Conservation (phyloP, 2,113 vertebrate genomes). For the Suricata suricatta region DNA sequence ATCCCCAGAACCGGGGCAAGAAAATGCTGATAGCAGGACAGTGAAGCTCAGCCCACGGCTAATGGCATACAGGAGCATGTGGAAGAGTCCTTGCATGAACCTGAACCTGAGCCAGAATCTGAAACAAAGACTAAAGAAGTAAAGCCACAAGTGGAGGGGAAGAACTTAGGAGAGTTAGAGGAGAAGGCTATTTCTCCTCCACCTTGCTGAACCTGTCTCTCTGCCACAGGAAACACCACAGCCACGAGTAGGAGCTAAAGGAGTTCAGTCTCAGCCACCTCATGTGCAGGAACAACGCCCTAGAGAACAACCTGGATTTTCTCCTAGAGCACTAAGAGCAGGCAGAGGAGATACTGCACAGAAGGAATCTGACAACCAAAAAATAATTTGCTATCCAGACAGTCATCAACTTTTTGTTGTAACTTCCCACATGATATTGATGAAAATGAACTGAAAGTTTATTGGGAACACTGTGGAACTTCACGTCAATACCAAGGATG, state of each 20-base stretch:
- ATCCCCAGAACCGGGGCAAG: conserved; percentile 94
- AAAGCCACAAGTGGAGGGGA: conserved; percentile 92
- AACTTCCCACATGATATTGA: conserved; percentile 96
- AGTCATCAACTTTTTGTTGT: conserved; percentile 97
- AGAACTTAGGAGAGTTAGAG: conserved; percentile 92
- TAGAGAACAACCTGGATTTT: conserved; percentile 91
- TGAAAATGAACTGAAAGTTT: conserved; percentile 95
- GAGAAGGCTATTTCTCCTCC: conserved; percentile 93
- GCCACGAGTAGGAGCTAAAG: conserved; percentile 92
- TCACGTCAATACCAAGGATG: conserved; percentile 98
- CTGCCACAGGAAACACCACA: conserved; percentile 94
- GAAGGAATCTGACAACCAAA: conserved; percentile 92
- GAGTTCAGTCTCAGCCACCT: conserved; percentile 87
- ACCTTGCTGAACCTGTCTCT: conserved; percentile 91
- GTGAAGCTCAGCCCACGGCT: conserved; percentile 92
- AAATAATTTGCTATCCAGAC: conserved; percentile 94
- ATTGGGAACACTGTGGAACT: conserved; percentile 97
- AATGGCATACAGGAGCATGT: conserved; percentile 89
- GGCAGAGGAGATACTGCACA: conserved; percentile 91
- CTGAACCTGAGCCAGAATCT: conserved; percentile 87
- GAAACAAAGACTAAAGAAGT: conserved; percentile 90
- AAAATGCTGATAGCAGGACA: conserved; percentile 92
- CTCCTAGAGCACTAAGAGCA: conserved; percentile 91
- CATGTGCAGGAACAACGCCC: conserved; percentile 93
- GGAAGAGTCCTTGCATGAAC: conserved; percentile 87